Evolutionary conservation across 2,797 vertebrate species (phyloP), one percentile per base, ranked within the genome.

Genomic region (Pitangus sulphuratus): DNA sequence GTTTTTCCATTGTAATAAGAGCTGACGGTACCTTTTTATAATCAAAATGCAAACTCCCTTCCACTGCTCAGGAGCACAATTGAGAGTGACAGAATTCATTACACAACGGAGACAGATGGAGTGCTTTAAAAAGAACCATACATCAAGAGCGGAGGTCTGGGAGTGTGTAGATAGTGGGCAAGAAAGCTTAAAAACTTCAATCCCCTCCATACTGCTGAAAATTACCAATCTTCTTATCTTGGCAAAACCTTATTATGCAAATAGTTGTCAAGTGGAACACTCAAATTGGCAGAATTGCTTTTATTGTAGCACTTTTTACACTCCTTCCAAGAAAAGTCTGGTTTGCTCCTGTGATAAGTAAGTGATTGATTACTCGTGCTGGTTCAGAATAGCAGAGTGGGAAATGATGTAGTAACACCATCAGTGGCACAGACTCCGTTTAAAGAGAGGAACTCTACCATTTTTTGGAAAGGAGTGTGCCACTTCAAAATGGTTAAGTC

Each of bases 211-310:
- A n/a, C 98, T 97, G 98, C 98, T 98, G 98, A 98, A 99, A 99
- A 99, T 99, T 99, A 99, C 98, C 98, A 98, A 98, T 99, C 98
- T 98, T 98, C 98, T 99, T 99, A 99, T 99, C 98, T 98, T 98
- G 98, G 98, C 98, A 98, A 98, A 98, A 98, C 98, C 98, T 99
- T 98, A 98, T 99, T 99, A 99, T 98, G 98, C 98, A 98, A 99
- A 98, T 98, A 98, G 98, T 98, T 98, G 98, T 98, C 98, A 98
- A 99, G 98, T 98, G 98, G 98, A 98, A 99, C 98, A 97, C 98
- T 98, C 98, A 99, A 98, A 99, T 98, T 98, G 98, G 98, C 79
- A 78, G 98, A 98, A 99, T 99, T 98, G 98, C 98, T 98, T 98
- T 98, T 98, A 98, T 98, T 98, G 98, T 98, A 98, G 97, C 71